Base-by-base conservation (phyloP, 2,888 invertebrate genomes). In the Meganola albula region DNA sequence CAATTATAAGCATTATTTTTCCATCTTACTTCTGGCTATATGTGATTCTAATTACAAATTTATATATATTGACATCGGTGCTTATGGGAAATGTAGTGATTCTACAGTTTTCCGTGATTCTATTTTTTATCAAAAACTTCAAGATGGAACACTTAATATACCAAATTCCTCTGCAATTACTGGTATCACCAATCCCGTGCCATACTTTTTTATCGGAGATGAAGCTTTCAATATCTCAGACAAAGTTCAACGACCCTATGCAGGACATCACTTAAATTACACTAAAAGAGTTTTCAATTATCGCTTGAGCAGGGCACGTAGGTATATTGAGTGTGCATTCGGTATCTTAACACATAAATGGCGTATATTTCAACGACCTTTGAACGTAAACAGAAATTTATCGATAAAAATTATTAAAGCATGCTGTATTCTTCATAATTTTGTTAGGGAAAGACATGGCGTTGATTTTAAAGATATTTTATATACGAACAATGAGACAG, bases 271-370 rank as follows among this genome's bases (percentile, higher is more conserved):
- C 26, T 18, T 35, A 22, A n/a, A n/a, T n/a, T n/a, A n/a, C n/a
- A n/a, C n/a, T n/a, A n/a, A 37, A 34, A 34, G 29, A 30, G 12
- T 34, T 26, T 37, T 37, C 6, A 37, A 34, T 27, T 37, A 34
- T 29, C 37, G 36, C 20, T 32, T 32, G 32, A 26, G 26, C 12
- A 25, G 32, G 20, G 14, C 26, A 32, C 16, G 32, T 20, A 32
- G 32, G 13, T 26, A 32, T 9, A 20, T 20, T 20, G 20, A 20
- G 9, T 20, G 20, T 6, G 9, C 20, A 9, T 26, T 31, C 18
- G 31, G 25, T 24, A 31, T 31, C 4, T 24, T 31, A 24, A 31
- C 31, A 31, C 22, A 23, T 31, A 31, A 31, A 23, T 24, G 30
- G 30, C 30, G 30, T 30, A 23, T 24, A 14, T 30, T 24, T 30